phyloP scores from a whole-genome alignment of 2,797 vertebrate species.

The Todus mexicanus region DNA sequence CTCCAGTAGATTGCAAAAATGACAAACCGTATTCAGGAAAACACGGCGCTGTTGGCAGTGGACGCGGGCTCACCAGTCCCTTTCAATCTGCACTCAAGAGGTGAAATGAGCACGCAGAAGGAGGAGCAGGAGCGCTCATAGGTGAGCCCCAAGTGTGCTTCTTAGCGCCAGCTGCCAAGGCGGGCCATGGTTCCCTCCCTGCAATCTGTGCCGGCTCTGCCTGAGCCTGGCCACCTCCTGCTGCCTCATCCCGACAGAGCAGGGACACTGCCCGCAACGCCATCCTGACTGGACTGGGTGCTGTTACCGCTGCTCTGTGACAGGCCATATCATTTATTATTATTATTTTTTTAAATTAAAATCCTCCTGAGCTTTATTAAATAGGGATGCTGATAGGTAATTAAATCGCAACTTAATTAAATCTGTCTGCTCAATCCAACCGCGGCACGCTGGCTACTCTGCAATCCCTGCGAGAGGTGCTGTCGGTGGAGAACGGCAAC shows the following conservation, averaged over 20 bases:
- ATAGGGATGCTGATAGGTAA: constrained; percentile 71
- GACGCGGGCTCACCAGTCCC: rapidly evolving
- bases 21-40: background rate
- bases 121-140: background rate
- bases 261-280: background rate
- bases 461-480: constrained; percentile 38
- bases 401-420: constrained; percentile 77
- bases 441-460: constrained; percentile 17
- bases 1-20: background rate
- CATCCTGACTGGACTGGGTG: background rate
- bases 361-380: constrained; percentile 75
- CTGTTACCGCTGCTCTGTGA: background rate
- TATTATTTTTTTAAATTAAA: constrained; percentile 62
- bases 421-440: constrained; percentile 56
- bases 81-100: background rate
- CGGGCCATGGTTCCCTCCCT: background rate
- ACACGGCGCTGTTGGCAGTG: background rate
- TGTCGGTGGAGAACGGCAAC: background rate
- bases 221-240: background rate
- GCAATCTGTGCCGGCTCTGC: background rate
- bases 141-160: rapidly evolving
- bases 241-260: background rate
- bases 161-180: background rate
- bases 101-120: background rate
- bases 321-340: constrained; percentile 47